Conservation (phyloP, 1,140 invertebrate species). For the Oncopodura yosiiana region DNA sequence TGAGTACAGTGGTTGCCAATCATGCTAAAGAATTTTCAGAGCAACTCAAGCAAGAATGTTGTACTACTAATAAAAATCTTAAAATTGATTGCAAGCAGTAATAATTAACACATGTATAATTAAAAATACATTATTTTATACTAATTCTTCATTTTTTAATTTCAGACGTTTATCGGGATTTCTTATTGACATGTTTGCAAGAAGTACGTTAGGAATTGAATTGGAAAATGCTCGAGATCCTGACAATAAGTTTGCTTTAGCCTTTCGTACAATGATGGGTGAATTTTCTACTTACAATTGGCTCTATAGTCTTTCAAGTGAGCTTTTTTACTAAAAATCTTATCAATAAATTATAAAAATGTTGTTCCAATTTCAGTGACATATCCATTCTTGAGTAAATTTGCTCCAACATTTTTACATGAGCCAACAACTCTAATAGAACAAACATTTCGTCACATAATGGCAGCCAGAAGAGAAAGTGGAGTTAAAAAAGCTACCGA, state of each 20-base stretch:
- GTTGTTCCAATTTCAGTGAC: constrained; percentile 17
- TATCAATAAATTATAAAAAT: neutral
- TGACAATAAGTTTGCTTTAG: constrained; percentile 20
- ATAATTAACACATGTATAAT: neutral
- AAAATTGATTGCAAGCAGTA: constrained; percentile 26
- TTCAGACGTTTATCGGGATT: constrained; percentile 18
- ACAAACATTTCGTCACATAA: constrained; percentile 13
- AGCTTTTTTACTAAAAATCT: neutral
- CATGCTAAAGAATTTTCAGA: constrained; percentile 5
- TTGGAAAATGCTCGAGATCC: constrained; percentile 21
- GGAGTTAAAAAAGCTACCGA: neutral
- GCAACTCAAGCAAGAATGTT: constrained; percentile 11
- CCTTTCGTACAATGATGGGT: constrained; percentile 27
- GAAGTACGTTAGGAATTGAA: constrained; percentile 17
- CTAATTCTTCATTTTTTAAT: neutral
- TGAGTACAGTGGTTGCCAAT: neutral
- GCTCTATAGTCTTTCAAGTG: constrained; percentile 22
- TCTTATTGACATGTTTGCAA: constrained; percentile 29
- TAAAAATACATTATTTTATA: neutral
- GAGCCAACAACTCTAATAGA: constrained; percentile 12
- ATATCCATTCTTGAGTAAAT: constrained; percentile 19
- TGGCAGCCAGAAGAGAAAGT: constrained; percentile 2
- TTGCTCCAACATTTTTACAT: constrained; percentile 21
- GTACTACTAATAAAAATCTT: neutral
- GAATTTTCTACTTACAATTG: constrained; percentile 7